Conservation (phyloP, 2,113 vertebrate genomes). For the Grus americana region DNA sequence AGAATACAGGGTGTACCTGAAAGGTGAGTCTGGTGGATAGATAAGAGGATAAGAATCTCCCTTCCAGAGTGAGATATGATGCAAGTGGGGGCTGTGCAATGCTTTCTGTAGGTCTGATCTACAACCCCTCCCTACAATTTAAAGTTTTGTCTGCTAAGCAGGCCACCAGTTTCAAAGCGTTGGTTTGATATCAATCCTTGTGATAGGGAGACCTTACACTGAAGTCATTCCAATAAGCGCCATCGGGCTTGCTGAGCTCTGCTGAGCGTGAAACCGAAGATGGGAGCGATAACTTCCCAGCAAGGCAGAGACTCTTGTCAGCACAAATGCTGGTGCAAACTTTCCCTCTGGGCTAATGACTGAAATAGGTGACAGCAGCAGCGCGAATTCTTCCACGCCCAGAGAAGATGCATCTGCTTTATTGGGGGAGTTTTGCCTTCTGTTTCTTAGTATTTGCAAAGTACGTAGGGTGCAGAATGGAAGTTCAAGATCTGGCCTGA, state of each 20-base stretch:
- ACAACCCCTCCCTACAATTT: not conserved
- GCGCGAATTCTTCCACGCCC: not conserved
- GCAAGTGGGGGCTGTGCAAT: not conserved
- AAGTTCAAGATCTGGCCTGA: not conserved
- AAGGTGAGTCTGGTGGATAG: not conserved
- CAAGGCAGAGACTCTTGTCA: not conserved
- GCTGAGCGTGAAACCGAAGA: not conserved
- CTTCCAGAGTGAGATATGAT: not conserved
- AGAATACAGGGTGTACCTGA: too few species aligned
- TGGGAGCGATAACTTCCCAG: not conserved
- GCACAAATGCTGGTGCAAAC: not conserved
- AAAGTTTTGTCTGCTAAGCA: not conserved
- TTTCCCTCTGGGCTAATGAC: not conserved
- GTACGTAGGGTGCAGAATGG: not conserved
- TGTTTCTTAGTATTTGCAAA: not conserved
- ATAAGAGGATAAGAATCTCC: not conserved
- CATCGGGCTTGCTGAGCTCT: not conserved
- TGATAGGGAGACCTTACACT: not conserved
- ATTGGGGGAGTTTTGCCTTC: not conserved
- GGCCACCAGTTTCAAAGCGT: not conserved
- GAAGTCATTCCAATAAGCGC: not conserved
- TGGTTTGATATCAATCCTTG: not conserved
- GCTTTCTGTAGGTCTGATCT: not conserved
- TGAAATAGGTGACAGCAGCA: not conserved
- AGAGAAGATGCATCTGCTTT: not conserved